Conservation (phyloP, 2,888 invertebrate genomes). For the Aethes cnicana region DNA sequence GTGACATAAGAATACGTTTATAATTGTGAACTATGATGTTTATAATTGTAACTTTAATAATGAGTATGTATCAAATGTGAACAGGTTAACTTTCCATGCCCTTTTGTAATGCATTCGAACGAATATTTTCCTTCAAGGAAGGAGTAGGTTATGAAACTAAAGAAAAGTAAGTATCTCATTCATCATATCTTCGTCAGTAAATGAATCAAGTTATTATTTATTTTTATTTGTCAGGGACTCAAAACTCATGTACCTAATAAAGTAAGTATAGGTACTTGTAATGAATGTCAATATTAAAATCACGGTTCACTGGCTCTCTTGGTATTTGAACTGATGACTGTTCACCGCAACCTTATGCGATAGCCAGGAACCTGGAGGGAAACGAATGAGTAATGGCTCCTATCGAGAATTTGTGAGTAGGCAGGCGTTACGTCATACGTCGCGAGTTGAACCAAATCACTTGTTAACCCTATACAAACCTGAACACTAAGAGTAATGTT, state of each 20-base stretch:
- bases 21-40: conserved; percentile 2
- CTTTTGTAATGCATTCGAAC: too few relatives aligned
- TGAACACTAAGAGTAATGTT: conserved; percentile 5
- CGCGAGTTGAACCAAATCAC: conserved; percentile 21
- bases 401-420: conserved; percentile 15
- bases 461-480: conserved; percentile 9
- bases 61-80: too few relatives aligned
- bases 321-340: conserved; percentile 10
- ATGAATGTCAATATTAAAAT: conserved; percentile 19
- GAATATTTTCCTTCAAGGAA: too few relatives aligned
- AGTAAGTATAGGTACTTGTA: too few relatives aligned
- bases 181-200: too few relatives aligned
- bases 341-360: conserved; percentile 11
- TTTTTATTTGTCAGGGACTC: too few relatives aligned
- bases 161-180: too few relatives aligned
- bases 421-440: conserved; percentile 12
- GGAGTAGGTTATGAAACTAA: too few relatives aligned
- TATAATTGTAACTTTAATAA: not conserved
- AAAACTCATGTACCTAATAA: too few relatives aligned
- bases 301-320: conserved; percentile 20
- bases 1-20: conserved; percentile 6
- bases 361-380: conserved; percentile 3
- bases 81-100: too few relatives aligned
- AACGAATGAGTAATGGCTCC: conserved; percentile 15
- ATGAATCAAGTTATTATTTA: too few relatives aligned